Evolutionary conservation across 2,888 invertebrate species (phyloP), one percentile per base, ranked within the genome.

Genomic region (Alloplasta piceator): DNA sequence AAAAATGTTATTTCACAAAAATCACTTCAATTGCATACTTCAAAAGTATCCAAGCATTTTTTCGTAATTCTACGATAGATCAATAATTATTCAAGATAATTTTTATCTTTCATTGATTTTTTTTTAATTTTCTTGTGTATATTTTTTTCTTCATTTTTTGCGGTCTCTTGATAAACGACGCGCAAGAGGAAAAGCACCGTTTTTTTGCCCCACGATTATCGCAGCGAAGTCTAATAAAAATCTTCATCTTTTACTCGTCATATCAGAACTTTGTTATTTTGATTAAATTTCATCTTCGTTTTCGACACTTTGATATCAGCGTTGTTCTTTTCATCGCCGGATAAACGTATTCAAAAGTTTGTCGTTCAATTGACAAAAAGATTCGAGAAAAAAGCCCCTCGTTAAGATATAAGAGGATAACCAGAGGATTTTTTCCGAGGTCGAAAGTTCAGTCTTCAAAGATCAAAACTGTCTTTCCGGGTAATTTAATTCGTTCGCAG

Each of bases 181-280:
- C 61, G 52, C 76, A 63, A 67, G 55, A 72, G 50, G 63, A 67
- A 68, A 75, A 75, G 79, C 75, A 82, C 79, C 75, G 50, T 82
- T 82, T 78, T 70, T 38, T 52, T 12, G 48, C 14, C 12, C 52
- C 46, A 38, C 6, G 67, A 79, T 72, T 63, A 75, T 79, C 61
- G 56, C 68, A 63, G 66, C 56, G 26, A 63, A 72, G 52, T 58
- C 50, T 41, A 72, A 46, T 43, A 68, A 7, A 56, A 58, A 55
- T 61, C 61, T 26, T 61, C 41, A 43, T 72, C 38, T 60, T 71
- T 56, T 56, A 67, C 52, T 46, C 55, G 12, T 67, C 52, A 55
- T 82, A 79, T 82, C 82, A 67, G 79, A 82, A 79, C 82, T 82
- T 82, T 56, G 78, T 63, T 55, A 39, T 46, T 68, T 68, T 55